Conservation (phyloP, 2,888 invertebrate species). For the Hypomecis atomaria region DNA sequence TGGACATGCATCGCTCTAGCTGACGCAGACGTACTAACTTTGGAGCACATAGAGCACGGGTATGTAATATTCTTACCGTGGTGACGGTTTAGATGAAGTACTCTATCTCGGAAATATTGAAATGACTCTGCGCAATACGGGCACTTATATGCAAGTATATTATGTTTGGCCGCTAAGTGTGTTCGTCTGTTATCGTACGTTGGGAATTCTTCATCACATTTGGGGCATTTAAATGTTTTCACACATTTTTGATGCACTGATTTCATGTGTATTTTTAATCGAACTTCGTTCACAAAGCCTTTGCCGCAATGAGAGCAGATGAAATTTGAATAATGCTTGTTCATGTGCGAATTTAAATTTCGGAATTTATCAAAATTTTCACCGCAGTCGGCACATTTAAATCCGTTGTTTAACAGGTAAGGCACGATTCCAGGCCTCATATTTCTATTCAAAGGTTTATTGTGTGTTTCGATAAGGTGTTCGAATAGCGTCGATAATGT, state of each 20-base stretch:
- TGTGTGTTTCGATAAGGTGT: slow-evolving; percentile 28
- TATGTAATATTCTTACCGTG: slow-evolving; percentile 30
- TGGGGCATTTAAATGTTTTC: neutral
- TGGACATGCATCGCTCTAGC: neutral
- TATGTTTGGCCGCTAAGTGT: slow-evolving; percentile 60
- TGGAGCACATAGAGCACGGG: slow-evolving; percentile 29
- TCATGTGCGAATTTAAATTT: slow-evolving; percentile 56
- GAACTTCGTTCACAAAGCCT: slow-evolving; percentile 1
- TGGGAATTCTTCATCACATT: slow-evolving; percentile 61
- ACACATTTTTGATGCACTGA: neutral
- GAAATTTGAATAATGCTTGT: slow-evolving; percentile 60
- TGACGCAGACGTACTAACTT: slow-evolving; percentile 13
- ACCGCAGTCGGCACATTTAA: slow-evolving; percentile 21
- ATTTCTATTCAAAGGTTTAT: slow-evolving; percentile 22
- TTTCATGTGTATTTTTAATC: neutral
- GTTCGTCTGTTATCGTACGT: slow-evolving; percentile 52
- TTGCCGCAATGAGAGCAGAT: slow-evolving; percentile 55
- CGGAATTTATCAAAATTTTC: slow-evolving; percentile 7
- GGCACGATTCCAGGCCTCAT: slow-evolving; percentile 27
- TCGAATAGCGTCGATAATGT: slow-evolving; percentile 19
- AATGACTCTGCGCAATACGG: slow-evolving; percentile 35
- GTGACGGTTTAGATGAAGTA: slow-evolving; percentile 27
- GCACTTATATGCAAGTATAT: slow-evolving; percentile 45
- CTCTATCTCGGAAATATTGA: slow-evolving; percentile 15
- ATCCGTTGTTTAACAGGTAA: slow-evolving; percentile 21